Conservation (phyloP, 2,113 vertebrate species). For the Cyanoliseus patagonus region DNA sequence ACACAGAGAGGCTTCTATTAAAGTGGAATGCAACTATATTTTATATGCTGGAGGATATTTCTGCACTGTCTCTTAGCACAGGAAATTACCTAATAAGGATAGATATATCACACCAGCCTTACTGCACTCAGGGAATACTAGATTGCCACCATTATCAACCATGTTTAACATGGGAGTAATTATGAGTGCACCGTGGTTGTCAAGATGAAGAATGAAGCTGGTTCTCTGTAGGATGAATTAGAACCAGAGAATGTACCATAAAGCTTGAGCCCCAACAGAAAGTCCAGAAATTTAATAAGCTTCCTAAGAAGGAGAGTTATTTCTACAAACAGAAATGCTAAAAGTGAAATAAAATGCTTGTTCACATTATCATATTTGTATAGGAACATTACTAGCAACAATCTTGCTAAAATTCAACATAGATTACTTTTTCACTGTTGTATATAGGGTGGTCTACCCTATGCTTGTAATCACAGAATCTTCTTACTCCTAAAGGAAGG, state of each 20-base stretch:
- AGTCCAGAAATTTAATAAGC: not conserved
- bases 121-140: not conserved
- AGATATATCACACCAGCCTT: not conserved
- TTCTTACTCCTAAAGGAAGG: not conserved
- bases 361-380: not conserved
- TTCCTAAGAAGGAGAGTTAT: not conserved
- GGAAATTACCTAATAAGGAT: constrained; percentile 53
- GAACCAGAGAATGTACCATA: not conserved
- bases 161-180: not conserved
- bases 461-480: not conserved
- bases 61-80: not conserved
- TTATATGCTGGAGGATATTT: not conserved
- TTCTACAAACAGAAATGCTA: not conserved
- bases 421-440: not conserved
- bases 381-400: not conserved
- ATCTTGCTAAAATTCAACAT: not conserved
- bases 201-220: not conserved
- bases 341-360: not conserved
- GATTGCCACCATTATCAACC: not conserved
- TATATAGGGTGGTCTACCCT: not conserved
- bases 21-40: not conserved
- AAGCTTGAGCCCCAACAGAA: not conserved
- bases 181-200: not conserved
- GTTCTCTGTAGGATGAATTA: not conserved
- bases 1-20: not conserved